Evolutionary conservation across 2,797 vertebrate species (phyloP), one percentile per base, ranked within the genome.

Genomic region (Natrix natrix): DNA sequence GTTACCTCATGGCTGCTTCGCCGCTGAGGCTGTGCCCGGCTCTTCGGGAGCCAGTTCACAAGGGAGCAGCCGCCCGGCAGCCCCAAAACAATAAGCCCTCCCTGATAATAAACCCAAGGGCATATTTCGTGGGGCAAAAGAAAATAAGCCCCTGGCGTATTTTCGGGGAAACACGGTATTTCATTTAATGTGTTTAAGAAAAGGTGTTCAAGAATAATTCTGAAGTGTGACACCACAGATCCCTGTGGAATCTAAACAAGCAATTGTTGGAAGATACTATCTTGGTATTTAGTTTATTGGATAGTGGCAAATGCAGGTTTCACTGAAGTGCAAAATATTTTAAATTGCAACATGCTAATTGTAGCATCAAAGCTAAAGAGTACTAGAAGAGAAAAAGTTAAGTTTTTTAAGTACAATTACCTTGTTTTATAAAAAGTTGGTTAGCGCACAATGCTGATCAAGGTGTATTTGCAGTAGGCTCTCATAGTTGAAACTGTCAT

Each of bases 251-350:
- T 59, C 66, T 28, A 90, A 56, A 89, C 48, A 52, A 92, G n/a
- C 0, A 2, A 56, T 92, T 93, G 91, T 95, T 93, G 88, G 0
- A 4, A 66, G 86, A 87, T 0, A 56, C 66, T 91, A 87, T 86
- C 56, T 57, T 14, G 83, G 8, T 86, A 78, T 86, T 92, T 94
- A 0, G 0, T 95, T 94, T 95, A 94, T 92, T 95, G 96, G 95
- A 92, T 94, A 91, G 92, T 66, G 22, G 89, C 93, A 56, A 63
- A 55, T 43, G 60, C 90, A 90, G 59, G 24, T 24, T 32, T 4
- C 37, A 86, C 14, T 26, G 87, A 92, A 91, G 55, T 52, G 20
- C 48, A 48, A 95, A 87, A 92, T 55, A 92, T 78, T 24, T 87
- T 90, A 28, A 74, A 3, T 57, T n/a, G 3, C 22, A 87, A 89